Evolutionary conservation across 2,797 vertebrate species (phyloP).

Genomic region (Lophius americanus): DNA sequence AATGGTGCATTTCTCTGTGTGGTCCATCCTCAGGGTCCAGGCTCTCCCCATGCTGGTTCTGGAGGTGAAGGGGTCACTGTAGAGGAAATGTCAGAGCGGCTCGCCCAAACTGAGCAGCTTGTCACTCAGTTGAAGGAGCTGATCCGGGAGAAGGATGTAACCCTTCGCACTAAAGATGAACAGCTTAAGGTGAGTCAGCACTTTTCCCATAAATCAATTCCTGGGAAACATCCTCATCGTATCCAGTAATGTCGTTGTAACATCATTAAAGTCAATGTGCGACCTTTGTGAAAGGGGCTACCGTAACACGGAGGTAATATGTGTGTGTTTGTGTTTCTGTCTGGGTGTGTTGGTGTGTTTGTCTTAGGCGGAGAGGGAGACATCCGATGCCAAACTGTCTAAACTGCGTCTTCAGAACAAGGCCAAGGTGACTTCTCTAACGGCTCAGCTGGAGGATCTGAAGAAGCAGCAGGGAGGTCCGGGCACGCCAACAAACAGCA

Average conservation of each 20-base stretch:
- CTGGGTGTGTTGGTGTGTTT: no score
- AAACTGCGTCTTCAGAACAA: slow-evolving; percentile 92
- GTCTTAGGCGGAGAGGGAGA: slow-evolving; percentile 86
- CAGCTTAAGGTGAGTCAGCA: slow-evolving; percentile 83
- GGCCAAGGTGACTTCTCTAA: slow-evolving; percentile 89
- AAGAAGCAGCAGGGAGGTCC: slow-evolving; percentile 80
- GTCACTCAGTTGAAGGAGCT: slow-evolving; percentile 89
- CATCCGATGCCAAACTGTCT: slow-evolving; percentile 85
- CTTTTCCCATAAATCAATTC: no score
- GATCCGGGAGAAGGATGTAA: slow-evolving; percentile 88
- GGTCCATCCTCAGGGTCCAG: slow-evolving; percentile 61
- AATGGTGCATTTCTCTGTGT: no score
- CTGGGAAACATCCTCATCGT: not conserved
- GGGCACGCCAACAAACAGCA: slow-evolving; percentile 76
- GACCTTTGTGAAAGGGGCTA: not conserved
- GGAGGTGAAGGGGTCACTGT: slow-evolving; percentile 46
- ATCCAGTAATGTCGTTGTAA: no score
- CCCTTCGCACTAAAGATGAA: slow-evolving; percentile 84
- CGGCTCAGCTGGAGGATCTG: slow-evolving; percentile 86
- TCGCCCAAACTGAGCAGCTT: slow-evolving; percentile 86
- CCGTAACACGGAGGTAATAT: no score
- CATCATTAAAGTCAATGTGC: not conserved
- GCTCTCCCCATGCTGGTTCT: slow-evolving; percentile 56
- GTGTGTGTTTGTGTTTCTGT: no score
- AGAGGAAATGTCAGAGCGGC: slow-evolving; percentile 84